Evolutionary conservation across 2,113 vertebrate genomes (phyloP).

Genomic region (Cyanoramphus novaezelandiae): DNA sequence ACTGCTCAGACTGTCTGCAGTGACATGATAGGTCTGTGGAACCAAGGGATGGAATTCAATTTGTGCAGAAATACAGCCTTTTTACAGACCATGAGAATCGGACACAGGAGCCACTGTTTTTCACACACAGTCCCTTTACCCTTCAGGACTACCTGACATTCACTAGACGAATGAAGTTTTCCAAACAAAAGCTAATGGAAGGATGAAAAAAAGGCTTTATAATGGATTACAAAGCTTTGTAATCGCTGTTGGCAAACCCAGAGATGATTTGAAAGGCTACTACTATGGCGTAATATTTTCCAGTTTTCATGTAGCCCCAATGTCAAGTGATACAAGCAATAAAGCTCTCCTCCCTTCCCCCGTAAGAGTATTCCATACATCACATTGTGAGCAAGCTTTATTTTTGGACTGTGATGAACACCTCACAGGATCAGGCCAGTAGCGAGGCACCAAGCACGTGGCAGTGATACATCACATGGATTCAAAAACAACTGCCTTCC

Average conservation of each 20-base stretch:
- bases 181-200: not conserved
- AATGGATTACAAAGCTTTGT: not conserved
- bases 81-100: not conserved
- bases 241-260: not conserved
- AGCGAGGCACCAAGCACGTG: constrained; percentile 32
- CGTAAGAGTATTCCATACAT: constrained; percentile 66
- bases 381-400: constrained; percentile 59
- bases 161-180: not conserved
- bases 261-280: not conserved
- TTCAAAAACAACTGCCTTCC: not conserved
- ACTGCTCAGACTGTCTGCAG: not conserved
- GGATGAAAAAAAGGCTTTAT: not conserved
- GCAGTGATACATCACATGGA: constrained; percentile 27
- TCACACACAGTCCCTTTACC: not conserved
- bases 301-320: constrained; percentile 1
- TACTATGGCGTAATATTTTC: constrained; percentile 23
- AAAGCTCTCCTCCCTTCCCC: constrained; percentile 34
- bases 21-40: not conserved
- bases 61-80: not conserved
- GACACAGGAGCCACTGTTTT: not conserved
- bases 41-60: not conserved
- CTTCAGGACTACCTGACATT: not conserved
- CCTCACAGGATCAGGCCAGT: constrained; percentile 32
- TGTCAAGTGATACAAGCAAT: constrained; percentile 44
- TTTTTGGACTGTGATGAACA: constrained; percentile 65